These are phyloP conservation scores for Thumatha senex DNA, from an alignment of 2,888 invertebrate species.

Conservation along the genomic window DNA sequence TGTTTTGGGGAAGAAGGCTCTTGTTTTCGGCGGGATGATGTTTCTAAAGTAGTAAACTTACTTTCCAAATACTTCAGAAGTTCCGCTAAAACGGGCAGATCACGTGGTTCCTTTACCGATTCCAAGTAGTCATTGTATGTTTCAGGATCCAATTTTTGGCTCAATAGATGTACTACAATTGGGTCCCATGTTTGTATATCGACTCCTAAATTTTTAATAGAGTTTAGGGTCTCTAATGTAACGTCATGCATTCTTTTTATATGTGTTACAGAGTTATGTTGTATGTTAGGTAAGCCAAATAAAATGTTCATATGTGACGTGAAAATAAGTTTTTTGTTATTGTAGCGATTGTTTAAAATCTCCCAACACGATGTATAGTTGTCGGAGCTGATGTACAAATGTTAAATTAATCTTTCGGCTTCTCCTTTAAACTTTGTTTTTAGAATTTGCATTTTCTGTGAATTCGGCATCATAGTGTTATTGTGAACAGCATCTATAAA, in stretches of 20 bases:
- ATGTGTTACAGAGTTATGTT: neutral
- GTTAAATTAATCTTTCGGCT: conserved; percentile 5
- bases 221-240: conserved; percentile 1
- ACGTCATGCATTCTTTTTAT: conserved; percentile 8
- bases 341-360: neutral
- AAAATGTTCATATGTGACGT: neutral
- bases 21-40: conserved; percentile 4
- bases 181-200: conserved; percentile 9
- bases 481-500: conserved; percentile 10
- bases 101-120: conserved; percentile 3
- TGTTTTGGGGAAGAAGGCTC: neutral
- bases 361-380: neutral
- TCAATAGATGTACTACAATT: neutral
- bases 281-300: neutral
- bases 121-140: conserved; percentile 5
- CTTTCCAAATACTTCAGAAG: conserved; percentile 8
- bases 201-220: conserved; percentile 2
- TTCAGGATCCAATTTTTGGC: conserved; percentile 4
- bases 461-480: neutral
- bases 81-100: conserved; percentile 5
- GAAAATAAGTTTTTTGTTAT: conserved; percentile 2
- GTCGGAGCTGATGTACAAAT: conserved; percentile 3
- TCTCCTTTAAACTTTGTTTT: conserved; percentile 4
- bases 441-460: conserved; percentile 3
- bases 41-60: conserved; percentile 12